Evolutionary conservation across 2,113 vertebrate genomes (phyloP).

Genomic region (Recurvirostra avosetta): DNA sequence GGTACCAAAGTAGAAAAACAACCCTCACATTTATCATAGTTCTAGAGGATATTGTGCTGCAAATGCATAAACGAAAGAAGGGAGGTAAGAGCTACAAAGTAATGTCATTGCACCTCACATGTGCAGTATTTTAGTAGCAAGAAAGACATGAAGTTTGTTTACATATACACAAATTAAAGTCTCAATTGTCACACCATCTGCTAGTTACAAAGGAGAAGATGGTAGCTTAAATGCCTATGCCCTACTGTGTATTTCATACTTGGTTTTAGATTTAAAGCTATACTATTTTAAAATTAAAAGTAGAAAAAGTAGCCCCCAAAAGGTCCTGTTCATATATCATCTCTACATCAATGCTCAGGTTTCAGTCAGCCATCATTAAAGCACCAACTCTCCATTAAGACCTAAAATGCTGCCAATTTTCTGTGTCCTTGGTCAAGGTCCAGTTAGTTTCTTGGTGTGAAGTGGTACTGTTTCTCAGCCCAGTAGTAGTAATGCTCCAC

Average conservation of each 20-base stretch:
- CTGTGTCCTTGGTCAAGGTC: constrained; percentile 41
- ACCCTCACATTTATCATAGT: neutral
- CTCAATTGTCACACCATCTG: neutral
- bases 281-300: neutral
- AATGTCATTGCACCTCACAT: neutral
- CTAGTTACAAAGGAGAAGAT: neutral
- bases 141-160: neutral
- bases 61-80: neutral
- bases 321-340: neutral
- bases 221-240: neutral
- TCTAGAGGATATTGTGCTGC: neutral
- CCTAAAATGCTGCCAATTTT: constrained; percentile 19
- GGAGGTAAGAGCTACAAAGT: neutral
- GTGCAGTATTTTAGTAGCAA: neutral
- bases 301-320: neutral
- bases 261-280: neutral
- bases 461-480: neutral
- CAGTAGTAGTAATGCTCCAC: neutral
- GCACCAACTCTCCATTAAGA: neutral
- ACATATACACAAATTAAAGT: neutral
- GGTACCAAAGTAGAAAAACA: neutral
- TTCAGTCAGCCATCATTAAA: neutral
- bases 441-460: neutral
- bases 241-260: neutral
- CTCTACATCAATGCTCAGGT: neutral